Evolutionary conservation across 2,113 vertebrate species (phyloP).

Genomic region (Lanius ludovicianus): DNA sequence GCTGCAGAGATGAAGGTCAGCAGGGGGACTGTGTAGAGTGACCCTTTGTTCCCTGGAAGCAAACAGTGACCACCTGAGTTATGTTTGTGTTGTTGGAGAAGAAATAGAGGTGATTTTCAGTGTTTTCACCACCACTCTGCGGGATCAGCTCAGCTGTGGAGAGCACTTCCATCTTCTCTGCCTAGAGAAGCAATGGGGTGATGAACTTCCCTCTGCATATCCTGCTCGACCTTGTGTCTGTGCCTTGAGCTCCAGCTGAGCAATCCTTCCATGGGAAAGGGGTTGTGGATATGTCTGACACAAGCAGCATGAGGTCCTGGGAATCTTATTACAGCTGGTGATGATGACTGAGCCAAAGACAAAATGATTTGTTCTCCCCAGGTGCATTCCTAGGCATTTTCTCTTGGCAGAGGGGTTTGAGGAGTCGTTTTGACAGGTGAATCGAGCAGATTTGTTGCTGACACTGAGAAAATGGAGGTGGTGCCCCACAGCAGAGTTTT

Average conservation of each 20-base stretch:
- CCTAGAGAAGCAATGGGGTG: neutral
- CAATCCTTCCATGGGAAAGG: neutral
- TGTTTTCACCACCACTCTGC: neutral
- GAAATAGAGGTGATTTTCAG: neutral
- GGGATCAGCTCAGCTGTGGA: neutral
- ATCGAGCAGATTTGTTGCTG: constrained; percentile 8
- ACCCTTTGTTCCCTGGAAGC: neutral
- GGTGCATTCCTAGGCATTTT: neutral
- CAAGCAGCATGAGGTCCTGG: neutral
- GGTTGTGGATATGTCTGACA: neutral
- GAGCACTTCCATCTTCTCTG: neutral
- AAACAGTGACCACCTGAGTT: neutral
- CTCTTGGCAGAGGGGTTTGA: neutral
- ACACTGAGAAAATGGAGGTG: constrained; percentile 1
- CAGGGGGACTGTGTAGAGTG: neutral
- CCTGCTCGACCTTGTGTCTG: neutral
- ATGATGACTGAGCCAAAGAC: neutral
- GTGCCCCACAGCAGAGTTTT: neutral
- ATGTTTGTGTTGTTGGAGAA: neutral
- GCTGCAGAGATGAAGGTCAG: neutral
- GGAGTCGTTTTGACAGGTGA: neutral
- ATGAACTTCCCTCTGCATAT: neutral
- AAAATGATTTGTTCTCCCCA: neutral
- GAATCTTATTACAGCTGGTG: neutral
- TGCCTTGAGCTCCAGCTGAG: neutral